Percentiles rank a stretch among this genome's conserved stretches.
Evolutionary conservation across 2,888 invertebrate genomes (phyloP).

Genomic region (Pyrochroa serraticornis): DNA sequence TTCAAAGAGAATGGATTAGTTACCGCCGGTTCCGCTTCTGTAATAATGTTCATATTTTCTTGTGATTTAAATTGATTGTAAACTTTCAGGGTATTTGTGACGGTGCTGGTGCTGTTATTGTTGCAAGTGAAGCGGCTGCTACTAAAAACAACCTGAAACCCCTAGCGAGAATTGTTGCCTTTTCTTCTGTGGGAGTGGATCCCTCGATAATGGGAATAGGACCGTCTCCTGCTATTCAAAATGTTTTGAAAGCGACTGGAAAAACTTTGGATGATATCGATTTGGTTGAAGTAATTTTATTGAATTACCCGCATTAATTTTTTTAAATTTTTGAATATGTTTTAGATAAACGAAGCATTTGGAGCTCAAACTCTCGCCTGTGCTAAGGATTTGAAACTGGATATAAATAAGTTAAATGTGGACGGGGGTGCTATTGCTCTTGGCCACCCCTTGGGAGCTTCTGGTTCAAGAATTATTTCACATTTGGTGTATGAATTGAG

Average conservation of each 20-base stretch:
- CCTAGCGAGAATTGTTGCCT: conserved; percentile 88
- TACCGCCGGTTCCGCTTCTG: conserved; percentile 93
- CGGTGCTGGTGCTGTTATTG: conserved; percentile 91
- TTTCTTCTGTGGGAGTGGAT: conserved; percentile 93
- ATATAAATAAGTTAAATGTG: conserved; percentile 87
- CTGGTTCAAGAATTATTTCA: conserved; percentile 89
- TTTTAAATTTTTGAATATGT: conserved; percentile 11
- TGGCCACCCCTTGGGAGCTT: conserved; percentile 97
- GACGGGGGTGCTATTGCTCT: conserved; percentile 96
- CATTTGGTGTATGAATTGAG: conserved; percentile 91
- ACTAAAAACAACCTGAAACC: conserved; percentile 83
- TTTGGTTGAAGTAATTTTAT: conserved; percentile 78
- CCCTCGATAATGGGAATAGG: conserved; percentile 98
- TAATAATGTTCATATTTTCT: conserved; percentile 55
- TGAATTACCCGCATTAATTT: neutral
- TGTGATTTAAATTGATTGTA: conserved; percentile 10
- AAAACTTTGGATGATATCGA: conserved; percentile 86
- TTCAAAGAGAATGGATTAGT: conserved; percentile 95
- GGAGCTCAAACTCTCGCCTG: conserved; percentile 94
- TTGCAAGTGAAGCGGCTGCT: conserved; percentile 90
- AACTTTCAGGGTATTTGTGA: conserved; percentile 88
- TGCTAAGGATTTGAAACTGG: conserved; percentile 84
- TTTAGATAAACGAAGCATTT: conserved; percentile 97
- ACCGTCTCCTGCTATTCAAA: conserved; percentile 91
- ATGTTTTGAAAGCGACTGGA: conserved; percentile 79